These are phyloP conservation scores for Urocyon cinereoargenteus DNA, from an alignment of 2,797 vertebrate species.

Conservation along the genomic window DNA sequence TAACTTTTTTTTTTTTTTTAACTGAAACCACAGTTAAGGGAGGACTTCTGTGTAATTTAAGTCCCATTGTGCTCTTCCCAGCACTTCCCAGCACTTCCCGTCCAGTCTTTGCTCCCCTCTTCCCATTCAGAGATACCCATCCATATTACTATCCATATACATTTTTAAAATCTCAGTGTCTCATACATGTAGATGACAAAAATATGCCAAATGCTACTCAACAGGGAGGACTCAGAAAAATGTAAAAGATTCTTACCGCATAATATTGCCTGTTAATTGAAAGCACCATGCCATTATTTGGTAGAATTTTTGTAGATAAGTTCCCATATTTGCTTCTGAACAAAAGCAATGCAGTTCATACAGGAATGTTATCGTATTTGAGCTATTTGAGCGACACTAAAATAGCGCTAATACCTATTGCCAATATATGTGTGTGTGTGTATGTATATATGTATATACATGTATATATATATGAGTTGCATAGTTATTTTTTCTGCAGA, in stretches of 20 bases:
- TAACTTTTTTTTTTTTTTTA: neutral
- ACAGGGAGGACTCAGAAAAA: neutral
- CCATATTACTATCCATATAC: neutral
- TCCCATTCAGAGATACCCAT: neutral
- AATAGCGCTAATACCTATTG: neutral
- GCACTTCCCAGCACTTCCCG: neutral
- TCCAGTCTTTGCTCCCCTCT: neutral
- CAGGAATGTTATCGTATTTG: neutral
- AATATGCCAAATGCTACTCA: neutral
- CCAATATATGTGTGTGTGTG: too few species aligned
- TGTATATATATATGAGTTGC: neutral
- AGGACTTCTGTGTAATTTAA: neutral
- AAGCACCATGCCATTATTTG: conserved; percentile 8
- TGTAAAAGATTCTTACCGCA: neutral
- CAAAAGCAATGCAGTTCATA: neutral
- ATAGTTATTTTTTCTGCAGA: conserved; percentile 1
- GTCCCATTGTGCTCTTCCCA: neutral
- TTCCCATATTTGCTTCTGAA: neutral
- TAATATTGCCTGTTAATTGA: conserved; percentile 10
- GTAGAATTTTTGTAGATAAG: neutral
- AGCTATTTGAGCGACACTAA: neutral
- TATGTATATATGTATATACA: too few species aligned
- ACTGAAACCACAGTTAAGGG: neutral
- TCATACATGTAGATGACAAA: neutral
- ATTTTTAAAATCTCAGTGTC: neutral